Percentiles rank a stretch among this genome's conserved stretches.
These are phyloP conservation scores for Scaptomyza graminum DNA, from an alignment of 1,140 invertebrate genomes.

Conservation along the genomic window DNA sequence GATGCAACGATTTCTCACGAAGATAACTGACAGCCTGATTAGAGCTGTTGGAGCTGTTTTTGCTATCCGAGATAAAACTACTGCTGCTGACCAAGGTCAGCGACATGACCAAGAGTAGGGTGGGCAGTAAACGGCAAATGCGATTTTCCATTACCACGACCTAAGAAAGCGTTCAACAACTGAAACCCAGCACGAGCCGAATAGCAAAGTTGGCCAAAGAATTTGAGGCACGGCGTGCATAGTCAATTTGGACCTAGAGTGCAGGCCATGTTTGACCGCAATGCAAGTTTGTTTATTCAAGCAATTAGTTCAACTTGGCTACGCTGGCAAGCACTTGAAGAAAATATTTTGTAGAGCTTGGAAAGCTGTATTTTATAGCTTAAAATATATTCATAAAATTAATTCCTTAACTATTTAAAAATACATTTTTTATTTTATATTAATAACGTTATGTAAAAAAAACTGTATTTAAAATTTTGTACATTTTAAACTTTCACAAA, in stretches of 20 bases:
- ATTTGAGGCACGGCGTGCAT: slow-evolving; percentile 39
- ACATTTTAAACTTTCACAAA: too few species aligned
- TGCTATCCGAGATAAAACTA: neutral
- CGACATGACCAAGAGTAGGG: slow-evolving; percentile 8
- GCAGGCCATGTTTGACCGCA: slow-evolving; percentile 33
- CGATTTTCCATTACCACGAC: slow-evolving; percentile 44
- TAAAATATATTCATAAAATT: too few species aligned
- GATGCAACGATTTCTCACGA: slow-evolving; percentile 32
- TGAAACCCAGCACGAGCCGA: slow-evolving; percentile 11
- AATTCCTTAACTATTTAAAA: too few species aligned
- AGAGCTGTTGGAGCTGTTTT: slow-evolving; percentile 6
- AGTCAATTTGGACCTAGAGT: slow-evolving; percentile 42
- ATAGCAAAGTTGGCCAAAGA: slow-evolving; percentile 12
- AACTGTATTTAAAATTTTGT: too few species aligned
- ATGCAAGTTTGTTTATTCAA: slow-evolving; percentile 49
- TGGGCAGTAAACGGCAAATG: slow-evolving; percentile 16
- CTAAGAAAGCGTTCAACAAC: slow-evolving; percentile 2
- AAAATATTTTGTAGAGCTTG: neutral
- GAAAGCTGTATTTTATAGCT: too few species aligned
- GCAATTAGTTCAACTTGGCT: slow-evolving; percentile 40
- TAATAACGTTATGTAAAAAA: too few species aligned
- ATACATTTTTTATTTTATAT: too few species aligned
- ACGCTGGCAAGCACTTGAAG: neutral
- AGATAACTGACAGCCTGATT: slow-evolving; percentile 46
- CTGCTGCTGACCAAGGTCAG: slow-evolving; percentile 13